phyloP scores from a whole-genome alignment of 2,113 vertebrate species.

The Ictidomys tridecemlineatus region DNA sequence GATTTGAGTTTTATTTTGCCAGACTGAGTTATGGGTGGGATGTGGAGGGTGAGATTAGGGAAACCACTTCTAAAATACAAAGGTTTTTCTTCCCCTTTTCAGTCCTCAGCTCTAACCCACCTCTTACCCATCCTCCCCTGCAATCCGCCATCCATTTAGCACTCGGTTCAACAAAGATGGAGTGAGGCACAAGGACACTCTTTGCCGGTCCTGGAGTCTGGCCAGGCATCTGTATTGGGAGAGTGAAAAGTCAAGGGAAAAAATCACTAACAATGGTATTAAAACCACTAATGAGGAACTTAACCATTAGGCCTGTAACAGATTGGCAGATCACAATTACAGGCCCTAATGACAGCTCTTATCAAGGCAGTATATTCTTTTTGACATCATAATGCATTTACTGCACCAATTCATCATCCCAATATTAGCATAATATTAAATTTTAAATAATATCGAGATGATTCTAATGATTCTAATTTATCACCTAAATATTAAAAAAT shows the following conservation, averaged over 20 bases:
- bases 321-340: not conserved
- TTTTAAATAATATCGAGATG: conserved; percentile 63
- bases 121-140: no score
- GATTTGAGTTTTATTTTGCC: not conserved
- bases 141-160: not conserved
- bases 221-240: not conserved
- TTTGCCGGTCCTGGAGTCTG: not conserved
- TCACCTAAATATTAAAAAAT: conserved; percentile 37
- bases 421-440: conserved; percentile 65
- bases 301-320: not conserved
- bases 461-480: conserved; percentile 57
- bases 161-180: not conserved
- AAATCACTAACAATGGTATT: not conserved
- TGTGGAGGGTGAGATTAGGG: not conserved
- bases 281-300: not conserved
- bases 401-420: conserved; percentile 50
- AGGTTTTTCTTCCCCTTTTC: not conserved
- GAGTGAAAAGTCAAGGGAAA: not conserved
- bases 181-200: not conserved
- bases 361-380: not conserved
- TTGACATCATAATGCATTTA: conserved; percentile 36
- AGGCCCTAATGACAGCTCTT: not conserved
- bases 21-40: not conserved
- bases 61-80: not conserved
- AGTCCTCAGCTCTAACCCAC: not conserved